Evolutionary conservation across 2,888 invertebrate genomes (phyloP), one percentile per base, ranked within the genome.

Genomic region (Amorpha juglandis): DNA sequence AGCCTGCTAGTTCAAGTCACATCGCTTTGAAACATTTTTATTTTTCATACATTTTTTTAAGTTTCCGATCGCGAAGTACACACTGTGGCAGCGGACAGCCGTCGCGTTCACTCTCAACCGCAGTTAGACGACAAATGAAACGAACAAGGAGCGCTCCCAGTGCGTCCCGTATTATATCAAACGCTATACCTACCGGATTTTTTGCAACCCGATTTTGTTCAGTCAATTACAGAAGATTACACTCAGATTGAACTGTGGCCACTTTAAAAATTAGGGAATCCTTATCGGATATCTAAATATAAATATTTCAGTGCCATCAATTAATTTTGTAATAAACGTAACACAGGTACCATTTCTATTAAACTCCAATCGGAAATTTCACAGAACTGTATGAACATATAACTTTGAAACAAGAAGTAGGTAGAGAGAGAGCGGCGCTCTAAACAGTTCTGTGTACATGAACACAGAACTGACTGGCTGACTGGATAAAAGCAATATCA

Each of bases 81-180:
- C n/a, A n/a, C n/a, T n/a, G 71, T 68, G 68, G 73, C 70, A 76
- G 63, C 64, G 35, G 55, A 74, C 19, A 76, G 68, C 51, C 75
- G 75, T 79, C 81, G 80, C 89, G 85, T 78, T 79, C 85, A 82
- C 71, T 79, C 87, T 58, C 76, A 68, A 67, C 79, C 79, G 75
- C 81, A 76, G 77, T 81, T 78, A 77, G 76, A 80, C 79, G 82
- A 81, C 84, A 86, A 90, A 82, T 90, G 90, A 84, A 82, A 78
- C 76, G 77, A 71, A 62, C 78, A 78, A 78, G 78, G 79, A 81
- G 74, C 78, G 77, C 70, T 86, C 86, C 85, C 79, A 74, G 76
- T 68, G 75, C 72, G 74, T 72, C 72, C 71, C 70, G 53, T 71
- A 70, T 27, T 27, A 27, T 73, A 78, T 76, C 78, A 80, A 76